Conservation (phyloP, 2,888 invertebrate species). For the Maniola hyperantus region DNA sequence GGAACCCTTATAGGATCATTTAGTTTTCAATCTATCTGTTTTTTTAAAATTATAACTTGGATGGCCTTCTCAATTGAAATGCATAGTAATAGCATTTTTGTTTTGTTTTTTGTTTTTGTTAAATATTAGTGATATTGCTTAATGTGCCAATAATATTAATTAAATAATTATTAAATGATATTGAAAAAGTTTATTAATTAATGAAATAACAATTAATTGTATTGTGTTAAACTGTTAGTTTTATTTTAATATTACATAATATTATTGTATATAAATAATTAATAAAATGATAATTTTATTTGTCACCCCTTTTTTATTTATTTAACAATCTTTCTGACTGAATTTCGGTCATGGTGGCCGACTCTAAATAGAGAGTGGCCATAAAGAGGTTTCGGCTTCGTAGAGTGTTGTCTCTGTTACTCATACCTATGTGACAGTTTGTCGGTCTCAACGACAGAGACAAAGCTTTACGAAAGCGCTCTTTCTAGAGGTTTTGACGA, state of each 20-base stretch:
- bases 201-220: neutral
- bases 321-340: too few relatives aligned
- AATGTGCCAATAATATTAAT: conserved; percentile 14
- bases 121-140: conserved; percentile 13
- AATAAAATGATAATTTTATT: neutral
- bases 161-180: neutral
- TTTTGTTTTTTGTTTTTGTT: neutral
- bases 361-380: too few relatives aligned
- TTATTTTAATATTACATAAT: conserved; percentile 6
- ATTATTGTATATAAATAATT: conserved; percentile 14
- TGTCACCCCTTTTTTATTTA: neutral
- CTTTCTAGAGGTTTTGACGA: too few relatives aligned
- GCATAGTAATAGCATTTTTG: neutral
- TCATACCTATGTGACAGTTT: too few relatives aligned
- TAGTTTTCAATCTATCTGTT: too few relatives aligned
- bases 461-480: too few relatives aligned
- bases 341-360: too few relatives aligned
- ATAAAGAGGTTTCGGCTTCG: too few relatives aligned
- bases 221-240: conserved; percentile 5
- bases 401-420: too few relatives aligned
- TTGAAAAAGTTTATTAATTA: neutral
- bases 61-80: neutral
- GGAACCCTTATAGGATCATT: too few relatives aligned
- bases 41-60: too few relatives aligned
- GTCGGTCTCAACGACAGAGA: too few relatives aligned